Evolutionary conservation across 2,888 invertebrate genomes (phyloP).

Genomic region (Ganaspis brasiliensis): DNA sequence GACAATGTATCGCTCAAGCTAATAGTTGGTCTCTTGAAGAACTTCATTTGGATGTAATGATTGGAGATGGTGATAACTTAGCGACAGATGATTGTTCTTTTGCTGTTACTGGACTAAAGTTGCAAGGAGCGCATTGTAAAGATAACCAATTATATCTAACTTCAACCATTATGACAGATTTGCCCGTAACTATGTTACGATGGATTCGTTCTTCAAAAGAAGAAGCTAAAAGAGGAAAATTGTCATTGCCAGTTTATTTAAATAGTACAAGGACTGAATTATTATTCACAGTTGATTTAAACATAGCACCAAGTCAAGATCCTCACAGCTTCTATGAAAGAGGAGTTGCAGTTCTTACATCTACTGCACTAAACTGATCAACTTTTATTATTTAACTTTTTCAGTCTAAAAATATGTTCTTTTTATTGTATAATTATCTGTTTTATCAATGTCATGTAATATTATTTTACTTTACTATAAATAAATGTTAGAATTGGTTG

Average conservation of each 20-base stretch:
- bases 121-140: constrained; percentile 97
- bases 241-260: constrained; percentile 97
- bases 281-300: constrained; percentile 96
- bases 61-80: constrained; percentile 83
- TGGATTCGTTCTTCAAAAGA: constrained; percentile 89
- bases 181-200: constrained; percentile 93
- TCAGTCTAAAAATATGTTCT: constrained; percentile 1
- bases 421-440: too few species aligned
- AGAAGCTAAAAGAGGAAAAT: constrained; percentile 83
- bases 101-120: constrained; percentile 91
- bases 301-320: constrained; percentile 94
- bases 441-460: too few species aligned
- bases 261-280: constrained; percentile 97
- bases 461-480: too few species aligned
- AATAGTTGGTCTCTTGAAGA: constrained; percentile 99
- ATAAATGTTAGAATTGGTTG: too few species aligned
- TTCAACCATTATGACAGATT: constrained; percentile 96
- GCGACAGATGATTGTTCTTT: constrained; percentile 86
- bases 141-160: constrained; percentile 94
- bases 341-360: constrained; percentile 97
- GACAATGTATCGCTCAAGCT: constrained; percentile 98
- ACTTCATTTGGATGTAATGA: constrained; percentile 91
- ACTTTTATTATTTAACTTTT: constrained; percentile 29
- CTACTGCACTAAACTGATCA: constrained; percentile 91
- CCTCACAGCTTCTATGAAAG: constrained; percentile 98